phyloP scores from a whole-genome alignment of 1,140 invertebrate genomes.

The Drosophila ficusphila region DNA sequence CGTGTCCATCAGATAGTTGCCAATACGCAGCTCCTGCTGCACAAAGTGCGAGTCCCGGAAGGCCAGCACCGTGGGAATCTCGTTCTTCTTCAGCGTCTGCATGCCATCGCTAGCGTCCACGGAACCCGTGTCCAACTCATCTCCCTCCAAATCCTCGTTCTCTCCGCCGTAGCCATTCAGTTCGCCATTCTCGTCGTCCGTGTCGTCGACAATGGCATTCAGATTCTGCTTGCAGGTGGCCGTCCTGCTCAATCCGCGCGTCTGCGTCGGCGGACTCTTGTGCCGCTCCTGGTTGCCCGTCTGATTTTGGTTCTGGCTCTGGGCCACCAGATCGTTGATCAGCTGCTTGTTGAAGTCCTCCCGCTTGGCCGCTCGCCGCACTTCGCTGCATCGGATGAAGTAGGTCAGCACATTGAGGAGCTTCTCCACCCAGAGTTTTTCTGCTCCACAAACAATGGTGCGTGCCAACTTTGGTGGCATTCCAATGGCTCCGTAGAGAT shows the following conservation, averaged over 20 bases:
- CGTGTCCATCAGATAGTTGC: slow-evolving; percentile 83
- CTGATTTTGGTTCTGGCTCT: slow-evolving; percentile 51
- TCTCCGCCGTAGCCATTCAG: slow-evolving; percentile 16
- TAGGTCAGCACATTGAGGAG: slow-evolving; percentile 91
- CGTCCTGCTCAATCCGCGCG: slow-evolving; percentile 48
- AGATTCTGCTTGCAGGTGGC: slow-evolving; percentile 78
- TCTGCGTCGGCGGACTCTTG: slow-evolving; percentile 53
- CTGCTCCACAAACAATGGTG: slow-evolving; percentile 91
- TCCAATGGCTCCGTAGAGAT: slow-evolving; percentile 93
- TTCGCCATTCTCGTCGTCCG: slow-evolving; percentile 23
- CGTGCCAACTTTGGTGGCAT: slow-evolving; percentile 90
- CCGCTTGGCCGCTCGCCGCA: slow-evolving; percentile 84
- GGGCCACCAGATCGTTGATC: slow-evolving; percentile 59
- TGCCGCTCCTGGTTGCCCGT: slow-evolving; percentile 21
- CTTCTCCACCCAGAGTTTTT: slow-evolving; percentile 88
- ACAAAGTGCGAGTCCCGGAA: slow-evolving; percentile 83
- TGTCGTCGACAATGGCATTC: slow-evolving; percentile 65
- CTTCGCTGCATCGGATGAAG: slow-evolving; percentile 91
- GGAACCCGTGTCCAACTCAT: slow-evolving; percentile 16
- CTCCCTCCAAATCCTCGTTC: slow-evolving; percentile 5
- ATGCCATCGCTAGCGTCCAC: slow-evolving; percentile 46
- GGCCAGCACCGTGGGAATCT: slow-evolving; percentile 81
- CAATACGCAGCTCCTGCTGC: slow-evolving; percentile 82
- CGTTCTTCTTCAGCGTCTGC: slow-evolving; percentile 73
- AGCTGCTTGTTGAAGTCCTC: slow-evolving; percentile 82